Evolutionary conservation across 2,113 vertebrate species (phyloP).

Genomic region (Nothocercus nigrocapillus): DNA sequence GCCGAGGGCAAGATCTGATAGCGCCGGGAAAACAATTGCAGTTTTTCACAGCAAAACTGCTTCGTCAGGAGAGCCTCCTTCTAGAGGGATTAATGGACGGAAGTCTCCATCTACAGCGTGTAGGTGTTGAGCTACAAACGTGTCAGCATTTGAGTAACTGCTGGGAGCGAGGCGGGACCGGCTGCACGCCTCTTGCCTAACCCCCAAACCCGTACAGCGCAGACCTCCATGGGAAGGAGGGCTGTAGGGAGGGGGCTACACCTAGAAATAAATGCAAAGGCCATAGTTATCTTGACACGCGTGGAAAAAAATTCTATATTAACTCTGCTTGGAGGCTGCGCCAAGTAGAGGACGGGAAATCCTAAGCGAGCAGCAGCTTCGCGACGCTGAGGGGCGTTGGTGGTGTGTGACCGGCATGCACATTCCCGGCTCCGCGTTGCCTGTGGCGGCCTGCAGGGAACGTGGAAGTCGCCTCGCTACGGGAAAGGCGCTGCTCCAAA

Average conservation of each 20-base stretch:
- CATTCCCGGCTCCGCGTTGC: slow-evolving; percentile 61
- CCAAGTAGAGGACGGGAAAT: not conserved
- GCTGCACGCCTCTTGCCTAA: rapidly evolving
- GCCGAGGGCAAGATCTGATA: not conserved
- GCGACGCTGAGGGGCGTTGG: slow-evolving; percentile 65
- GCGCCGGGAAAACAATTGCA: not conserved
- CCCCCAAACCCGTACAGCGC: not conserved
- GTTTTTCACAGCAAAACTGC: slow-evolving; percentile 7
- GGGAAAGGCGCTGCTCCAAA: slow-evolving; percentile 47
- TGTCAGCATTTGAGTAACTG: not conserved
- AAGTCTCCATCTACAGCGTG: not conserved
- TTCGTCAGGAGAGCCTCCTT: not conserved
- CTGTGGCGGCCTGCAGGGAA: slow-evolving; percentile 69
- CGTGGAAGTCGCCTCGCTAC: slow-evolving; percentile 68
- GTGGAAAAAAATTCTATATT: not conserved
- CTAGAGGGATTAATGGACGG: slow-evolving; percentile 23
- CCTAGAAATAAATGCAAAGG: not conserved
- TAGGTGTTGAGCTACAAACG: slow-evolving; percentile 17
- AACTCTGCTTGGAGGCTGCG: slow-evolving; percentile 9
- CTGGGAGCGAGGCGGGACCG: not conserved
- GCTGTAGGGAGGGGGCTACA: rapidly evolving
- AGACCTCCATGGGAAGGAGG: not conserved
- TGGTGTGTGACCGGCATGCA: slow-evolving; percentile 69
- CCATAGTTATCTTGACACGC: slow-evolving; percentile 4
- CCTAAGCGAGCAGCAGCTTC: slow-evolving; percentile 56